phyloP scores from a whole-genome alignment of 1,140 invertebrate genomes.

The Caerostris extrusa region DNA sequence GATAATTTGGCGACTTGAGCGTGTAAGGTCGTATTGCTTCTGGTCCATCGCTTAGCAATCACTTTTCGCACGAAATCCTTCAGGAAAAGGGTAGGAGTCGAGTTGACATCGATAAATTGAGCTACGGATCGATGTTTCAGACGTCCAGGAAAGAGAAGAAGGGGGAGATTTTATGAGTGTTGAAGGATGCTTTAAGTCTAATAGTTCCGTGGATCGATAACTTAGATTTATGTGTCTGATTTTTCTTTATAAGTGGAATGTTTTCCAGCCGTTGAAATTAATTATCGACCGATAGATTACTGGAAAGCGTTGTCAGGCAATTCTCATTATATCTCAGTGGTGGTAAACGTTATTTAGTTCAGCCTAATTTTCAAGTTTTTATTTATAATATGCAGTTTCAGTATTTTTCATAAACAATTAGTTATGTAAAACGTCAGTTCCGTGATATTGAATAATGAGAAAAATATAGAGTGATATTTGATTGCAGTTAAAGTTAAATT shows the following conservation, averaged over 20 bases:
- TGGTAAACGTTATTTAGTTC: too few species aligned
- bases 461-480: too few species aligned
- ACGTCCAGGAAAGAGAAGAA: constrained; percentile 3
- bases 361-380: too few species aligned
- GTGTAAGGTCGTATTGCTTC: constrained; percentile 41
- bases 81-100: neutral
- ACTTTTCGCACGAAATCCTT: constrained; percentile 50
- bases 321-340: too few species aligned
- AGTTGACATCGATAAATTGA: constrained; percentile 63
- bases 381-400: too few species aligned
- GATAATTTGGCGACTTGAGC: constrained; percentile 18
- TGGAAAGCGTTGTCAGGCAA: neutral
- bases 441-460: too few species aligned
- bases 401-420: too few species aligned
- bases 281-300: neutral
- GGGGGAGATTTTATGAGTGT: constrained; percentile 21
- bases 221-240: constrained; percentile 18
- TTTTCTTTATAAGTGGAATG: neutral
- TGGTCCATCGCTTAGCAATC: constrained; percentile 53
- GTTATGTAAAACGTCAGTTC: too few species aligned
- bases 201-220: constrained; percentile 22
- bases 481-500: too few species aligned
- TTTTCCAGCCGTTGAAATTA: neutral
- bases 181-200: constrained; percentile 44
- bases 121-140: constrained; percentile 36